Evolutionary conservation across 2,113 vertebrate genomes (phyloP).

Genomic region (Amblyopsis rosae): DNA sequence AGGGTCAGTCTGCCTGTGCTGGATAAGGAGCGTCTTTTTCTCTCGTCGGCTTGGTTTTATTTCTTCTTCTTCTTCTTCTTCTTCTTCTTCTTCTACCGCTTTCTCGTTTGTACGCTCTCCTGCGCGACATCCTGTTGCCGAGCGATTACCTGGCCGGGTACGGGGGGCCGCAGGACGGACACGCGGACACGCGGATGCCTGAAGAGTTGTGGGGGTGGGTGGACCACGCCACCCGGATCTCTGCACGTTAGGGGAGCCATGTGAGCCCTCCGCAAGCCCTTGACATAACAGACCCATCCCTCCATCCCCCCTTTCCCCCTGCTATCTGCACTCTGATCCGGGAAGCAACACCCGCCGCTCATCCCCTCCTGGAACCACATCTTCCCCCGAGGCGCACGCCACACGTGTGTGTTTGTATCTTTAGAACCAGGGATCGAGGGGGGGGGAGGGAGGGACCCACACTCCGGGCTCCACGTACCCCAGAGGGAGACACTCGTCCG

Average conservation of each 20-base stretch:
- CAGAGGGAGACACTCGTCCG: slow-evolving; percentile 55
- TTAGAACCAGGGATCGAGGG: not conserved
- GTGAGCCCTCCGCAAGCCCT: slow-evolving; percentile 67
- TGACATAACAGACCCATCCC: slow-evolving; percentile 40
- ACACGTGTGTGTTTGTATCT: slow-evolving; percentile 27
- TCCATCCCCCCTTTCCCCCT: slow-evolving; percentile 9
- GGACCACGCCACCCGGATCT: slow-evolving; percentile 66
- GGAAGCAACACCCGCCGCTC: slow-evolving; percentile 51
- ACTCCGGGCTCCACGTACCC: slow-evolving; percentile 41
- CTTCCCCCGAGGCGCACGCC: slow-evolving; percentile 31
- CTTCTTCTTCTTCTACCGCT: not conserved
- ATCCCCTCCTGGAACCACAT: slow-evolving; percentile 43
- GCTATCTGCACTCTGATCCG: slow-evolving; percentile 45
- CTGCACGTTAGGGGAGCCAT: slow-evolving; percentile 73
- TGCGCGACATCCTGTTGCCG: slow-evolving; percentile 19
- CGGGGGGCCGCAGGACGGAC: too few relatives aligned
- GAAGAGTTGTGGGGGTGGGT: slow-evolving; percentile 33
- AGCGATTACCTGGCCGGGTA: slow-evolving; percentile 51
- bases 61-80: slow-evolving; percentile 12
- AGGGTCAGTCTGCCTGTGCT: slow-evolving; percentile 40
- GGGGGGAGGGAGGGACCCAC: slow-evolving; percentile 39
- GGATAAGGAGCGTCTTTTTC: slow-evolving; percentile 31
- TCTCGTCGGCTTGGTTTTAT: slow-evolving; percentile 19
- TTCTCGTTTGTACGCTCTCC: slow-evolving; percentile 13
- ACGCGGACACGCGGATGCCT: not conserved